Evolutionary conservation across 2,888 invertebrate species (phyloP).

Genomic region (Drosophila anceps): DNA sequence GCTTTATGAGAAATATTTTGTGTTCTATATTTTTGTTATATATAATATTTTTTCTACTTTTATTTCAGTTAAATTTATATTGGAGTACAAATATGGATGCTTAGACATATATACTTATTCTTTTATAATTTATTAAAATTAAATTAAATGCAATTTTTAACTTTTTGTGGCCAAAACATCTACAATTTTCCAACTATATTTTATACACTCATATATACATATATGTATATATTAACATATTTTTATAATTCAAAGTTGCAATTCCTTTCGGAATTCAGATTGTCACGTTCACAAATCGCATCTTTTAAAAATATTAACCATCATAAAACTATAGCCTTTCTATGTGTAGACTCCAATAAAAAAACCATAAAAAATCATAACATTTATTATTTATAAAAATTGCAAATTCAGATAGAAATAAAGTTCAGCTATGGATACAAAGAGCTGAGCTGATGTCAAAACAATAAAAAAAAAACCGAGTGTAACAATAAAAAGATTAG

Average conservation of each 20-base stretch:
- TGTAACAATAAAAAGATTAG: constrained; percentile 6
- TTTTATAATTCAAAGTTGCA: background rate
- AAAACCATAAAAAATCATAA: constrained; percentile 52
- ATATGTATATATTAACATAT: too few species aligned
- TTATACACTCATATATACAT: too few species aligned
- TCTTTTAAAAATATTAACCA: background rate
- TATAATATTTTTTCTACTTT: background rate
- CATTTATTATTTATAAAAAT: constrained; percentile 61
- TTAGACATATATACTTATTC: too few species aligned
- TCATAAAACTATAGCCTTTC: constrained; percentile 21
- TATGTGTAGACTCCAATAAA: constrained; percentile 14
- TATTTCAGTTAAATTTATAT: background rate
- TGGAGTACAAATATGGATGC: too few species aligned
- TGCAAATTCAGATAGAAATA: constrained; percentile 53
- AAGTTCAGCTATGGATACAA: constrained; percentile 15
- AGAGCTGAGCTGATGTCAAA: constrained; percentile 7
- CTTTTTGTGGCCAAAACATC: too few species aligned
- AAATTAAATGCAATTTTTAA: too few species aligned
- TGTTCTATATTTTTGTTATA: background rate
- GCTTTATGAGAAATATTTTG: too few species aligned
- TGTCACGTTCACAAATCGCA: background rate
- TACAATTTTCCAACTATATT: too few species aligned
- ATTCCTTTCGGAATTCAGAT: background rate
- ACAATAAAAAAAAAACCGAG: background rate
- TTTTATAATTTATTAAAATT: too few species aligned